Conservation (phyloP, 2,113 vertebrate species). For the rabbit (Oryctolagus cuniculus) region DNA sequence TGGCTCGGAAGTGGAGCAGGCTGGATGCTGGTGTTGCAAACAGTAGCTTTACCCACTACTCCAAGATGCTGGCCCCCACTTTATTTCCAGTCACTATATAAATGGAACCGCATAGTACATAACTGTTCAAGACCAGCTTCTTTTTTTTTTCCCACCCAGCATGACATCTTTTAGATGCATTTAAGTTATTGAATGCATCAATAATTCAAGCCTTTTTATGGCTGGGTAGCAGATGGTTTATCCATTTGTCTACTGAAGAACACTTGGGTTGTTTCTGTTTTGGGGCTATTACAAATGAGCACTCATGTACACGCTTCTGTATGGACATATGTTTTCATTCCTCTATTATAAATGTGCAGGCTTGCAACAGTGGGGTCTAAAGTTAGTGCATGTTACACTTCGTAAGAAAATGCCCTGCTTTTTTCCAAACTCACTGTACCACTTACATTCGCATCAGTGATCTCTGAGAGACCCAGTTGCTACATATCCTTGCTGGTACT, state of each 20-base stretch:
- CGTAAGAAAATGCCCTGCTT: not conserved
- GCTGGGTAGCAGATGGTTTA: not conserved
- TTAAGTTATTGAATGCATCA: not conserved
- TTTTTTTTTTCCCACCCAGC: no score
- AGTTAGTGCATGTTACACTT: not conserved
- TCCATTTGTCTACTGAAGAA: not conserved
- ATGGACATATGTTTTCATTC: not conserved
- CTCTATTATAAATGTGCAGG: not conserved
- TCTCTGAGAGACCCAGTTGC: not conserved
- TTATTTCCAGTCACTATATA: slow-evolving; percentile 12
- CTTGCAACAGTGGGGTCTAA: not conserved
- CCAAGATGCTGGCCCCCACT: no score
- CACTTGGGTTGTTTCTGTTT: not conserved
- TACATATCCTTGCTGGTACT: not conserved
- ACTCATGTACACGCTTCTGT: not conserved
- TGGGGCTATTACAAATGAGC: not conserved
- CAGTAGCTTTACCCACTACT: no score
- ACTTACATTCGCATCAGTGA: not conserved
- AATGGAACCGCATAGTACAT: not conserved
- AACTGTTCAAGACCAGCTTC: not conserved
- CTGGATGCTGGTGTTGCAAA: no score
- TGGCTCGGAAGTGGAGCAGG: no score
- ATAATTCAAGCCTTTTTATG: not conserved
- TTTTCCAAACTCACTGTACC: not conserved
- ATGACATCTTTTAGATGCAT: not conserved